Conservation (phyloP, 2,888 invertebrate genomes). For the Phoenoteleia sp. region DNA sequence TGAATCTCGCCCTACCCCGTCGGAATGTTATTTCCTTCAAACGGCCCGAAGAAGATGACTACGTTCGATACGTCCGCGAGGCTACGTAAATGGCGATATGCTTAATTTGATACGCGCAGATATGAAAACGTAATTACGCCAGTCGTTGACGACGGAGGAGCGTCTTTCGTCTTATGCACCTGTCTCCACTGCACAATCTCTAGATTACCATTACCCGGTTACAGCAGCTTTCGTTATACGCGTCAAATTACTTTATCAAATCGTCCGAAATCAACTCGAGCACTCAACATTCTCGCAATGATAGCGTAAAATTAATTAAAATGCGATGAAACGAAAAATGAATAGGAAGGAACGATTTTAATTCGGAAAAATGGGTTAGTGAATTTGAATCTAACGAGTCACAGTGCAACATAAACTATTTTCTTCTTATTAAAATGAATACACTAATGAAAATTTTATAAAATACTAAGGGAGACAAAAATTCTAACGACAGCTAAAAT, state of each 20-base stretch:
- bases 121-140: conserved; percentile 65
- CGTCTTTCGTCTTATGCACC: conserved; percentile 38
- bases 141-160: conserved; percentile 33
- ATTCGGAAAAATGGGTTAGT: too few relatives aligned
- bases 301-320: too few relatives aligned
- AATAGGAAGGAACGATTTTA: too few relatives aligned
- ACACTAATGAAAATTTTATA: too few relatives aligned
- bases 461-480: too few relatives aligned
- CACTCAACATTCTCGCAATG: too few relatives aligned
- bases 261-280: too few relatives aligned
- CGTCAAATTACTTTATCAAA: conserved; percentile 25
- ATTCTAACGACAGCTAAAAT: too few relatives aligned
- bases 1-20: conserved; percentile 50
- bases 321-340: too few relatives aligned
- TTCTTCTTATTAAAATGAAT: too few relatives aligned
- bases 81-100: conserved; percentile 58
- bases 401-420: too few relatives aligned
- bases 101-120: conserved; percentile 68
- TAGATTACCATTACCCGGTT: conserved; percentile 34
- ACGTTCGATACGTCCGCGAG: conserved; percentile 55
- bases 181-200: conserved; percentile 41
- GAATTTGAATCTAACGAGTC: too few relatives aligned
- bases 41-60: conserved; percentile 33
- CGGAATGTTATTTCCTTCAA: conserved; percentile 44
- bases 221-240: conserved; percentile 2